Evolutionary conservation across 2,113 vertebrate genomes (phyloP).

Genomic region (Oncorhynchus keta): DNA sequence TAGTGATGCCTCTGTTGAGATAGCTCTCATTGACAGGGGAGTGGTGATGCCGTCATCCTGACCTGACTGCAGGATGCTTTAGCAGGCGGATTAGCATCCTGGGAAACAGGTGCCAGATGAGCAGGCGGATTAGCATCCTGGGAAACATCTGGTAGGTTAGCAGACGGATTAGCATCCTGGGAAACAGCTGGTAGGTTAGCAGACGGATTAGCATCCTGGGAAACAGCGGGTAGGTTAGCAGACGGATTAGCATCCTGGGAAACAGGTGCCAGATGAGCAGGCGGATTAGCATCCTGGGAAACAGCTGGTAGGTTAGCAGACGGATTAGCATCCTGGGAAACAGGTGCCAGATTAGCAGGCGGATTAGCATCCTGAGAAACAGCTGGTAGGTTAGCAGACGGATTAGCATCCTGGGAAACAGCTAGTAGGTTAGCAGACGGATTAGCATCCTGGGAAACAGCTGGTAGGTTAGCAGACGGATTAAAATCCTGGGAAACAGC

Average conservation of each 20-base stretch:
- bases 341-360: slow-evolving; percentile 35
- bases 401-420: slow-evolving; percentile 2
- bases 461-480: slow-evolving; percentile 36
- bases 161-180: slow-evolving; percentile 18
- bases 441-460: not conserved
- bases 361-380: not conserved
- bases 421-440: slow-evolving; percentile 34
- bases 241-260: slow-evolving; percentile 12
- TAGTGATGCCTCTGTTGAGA: slow-evolving; percentile 2
- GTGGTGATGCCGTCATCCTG: slow-evolving; percentile 32
- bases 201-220: slow-evolving; percentile 14
- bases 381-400: slow-evolving; percentile 35
- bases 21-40: not conserved
- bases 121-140: slow-evolving; percentile 1
- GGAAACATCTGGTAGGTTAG: slow-evolving; percentile 28
- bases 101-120: slow-evolving; percentile 24
- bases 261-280: slow-evolving; percentile 33
- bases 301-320: slow-evolving; percentile 28
- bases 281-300: slow-evolving; percentile 6
- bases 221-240: slow-evolving; percentile 30
- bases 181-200: slow-evolving; percentile 29
- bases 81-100: not conserved
- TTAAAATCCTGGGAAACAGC: slow-evolving; percentile 1
- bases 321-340: slow-evolving; percentile 2
- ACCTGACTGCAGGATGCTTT: slow-evolving; percentile 19